Percentiles rank a stretch among this genome's conserved stretches.
These are phyloP conservation scores for Penaeus japonicus DNA, from an alignment of 1,140 invertebrate species.

Conservation along the genomic window DNA sequence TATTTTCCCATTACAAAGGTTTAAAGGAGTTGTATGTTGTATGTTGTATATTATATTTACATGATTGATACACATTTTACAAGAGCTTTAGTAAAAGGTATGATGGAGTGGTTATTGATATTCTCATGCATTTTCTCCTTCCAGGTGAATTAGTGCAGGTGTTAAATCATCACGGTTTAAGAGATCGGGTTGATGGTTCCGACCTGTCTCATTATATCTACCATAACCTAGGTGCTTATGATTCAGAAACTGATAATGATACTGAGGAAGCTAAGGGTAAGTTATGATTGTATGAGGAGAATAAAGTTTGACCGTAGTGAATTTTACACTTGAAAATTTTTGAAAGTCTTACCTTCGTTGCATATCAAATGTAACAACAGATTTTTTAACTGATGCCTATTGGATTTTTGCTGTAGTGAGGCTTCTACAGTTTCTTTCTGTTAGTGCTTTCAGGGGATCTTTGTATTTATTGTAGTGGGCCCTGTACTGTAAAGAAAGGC, in stretches of 20 bases:
- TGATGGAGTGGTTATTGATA: not conserved
- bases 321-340: not conserved
- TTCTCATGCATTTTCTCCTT: not conserved
- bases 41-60: not conserved
- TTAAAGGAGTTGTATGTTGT: not conserved
- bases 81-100: not conserved
- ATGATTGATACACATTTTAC: not conserved
- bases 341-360: too few species aligned
- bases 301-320: not conserved
- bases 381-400: too few species aligned
- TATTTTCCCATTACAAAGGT: not conserved
- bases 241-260: constrained; percentile 39
- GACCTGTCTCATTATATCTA: constrained; percentile 44
- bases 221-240: constrained; percentile 36
- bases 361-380: too few species aligned
- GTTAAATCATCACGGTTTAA: constrained; percentile 22
- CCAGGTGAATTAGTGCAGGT: constrained; percentile 34
- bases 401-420: too few species aligned
- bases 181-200: constrained; percentile 35
- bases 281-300: not conserved
- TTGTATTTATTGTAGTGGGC: too few species aligned
- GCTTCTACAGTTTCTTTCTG: too few species aligned
- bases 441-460: too few species aligned
- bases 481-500: too few species aligned
- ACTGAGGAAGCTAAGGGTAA: not conserved